These are phyloP conservation scores for Nysson spinosus DNA, from an alignment of 2,888 invertebrate genomes.

Conservation along the genomic window DNA sequence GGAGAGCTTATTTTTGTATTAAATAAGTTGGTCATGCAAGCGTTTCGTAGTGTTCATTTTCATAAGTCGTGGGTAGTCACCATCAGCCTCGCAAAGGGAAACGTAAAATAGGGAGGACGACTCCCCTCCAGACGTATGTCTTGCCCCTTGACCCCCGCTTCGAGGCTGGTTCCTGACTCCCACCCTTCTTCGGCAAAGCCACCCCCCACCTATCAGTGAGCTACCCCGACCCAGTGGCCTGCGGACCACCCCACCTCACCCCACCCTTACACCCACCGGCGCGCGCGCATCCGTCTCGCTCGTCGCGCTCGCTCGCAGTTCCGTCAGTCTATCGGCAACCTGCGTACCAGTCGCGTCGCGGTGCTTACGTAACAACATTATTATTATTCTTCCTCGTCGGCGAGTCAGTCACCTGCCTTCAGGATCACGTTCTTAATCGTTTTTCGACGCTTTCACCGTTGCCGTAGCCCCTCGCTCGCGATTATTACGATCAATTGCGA, in stretches of 20 bases:
- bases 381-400: slow-evolving; percentile 69
- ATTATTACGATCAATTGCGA: slow-evolving; percentile 5
- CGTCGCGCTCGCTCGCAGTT: slow-evolving; percentile 54
- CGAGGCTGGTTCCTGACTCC: slow-evolving; percentile 26
- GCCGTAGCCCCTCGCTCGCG: slow-evolving; percentile 12
- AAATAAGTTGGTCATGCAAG: slow-evolving; percentile 20
- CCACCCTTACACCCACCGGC: slow-evolving; percentile 48
- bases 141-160: slow-evolving; percentile 57
- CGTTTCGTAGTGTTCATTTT: slow-evolving; percentile 27
- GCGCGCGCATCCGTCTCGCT: slow-evolving; percentile 45
- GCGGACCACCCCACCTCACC: slow-evolving; percentile 54
- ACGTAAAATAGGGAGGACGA: slow-evolving; percentile 41
- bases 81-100: slow-evolving; percentile 31
- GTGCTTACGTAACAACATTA: slow-evolving; percentile 72
- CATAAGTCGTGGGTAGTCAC: slow-evolving; percentile 16
- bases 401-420: too few relatives aligned
- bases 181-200: slow-evolving; percentile 40
- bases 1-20: too few relatives aligned
- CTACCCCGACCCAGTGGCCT: slow-evolving; percentile 58
- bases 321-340: slow-evolving; percentile 77
- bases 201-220: slow-evolving; percentile 58
- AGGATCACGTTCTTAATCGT: slow-evolving; percentile 27
- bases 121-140: slow-evolving; percentile 49
- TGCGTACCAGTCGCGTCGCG: slow-evolving; percentile 76
- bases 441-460: slow-evolving; percentile 15